phyloP scores from a whole-genome alignment of 2,797 vertebrate species.

The Squalus acanthias region DNA sequence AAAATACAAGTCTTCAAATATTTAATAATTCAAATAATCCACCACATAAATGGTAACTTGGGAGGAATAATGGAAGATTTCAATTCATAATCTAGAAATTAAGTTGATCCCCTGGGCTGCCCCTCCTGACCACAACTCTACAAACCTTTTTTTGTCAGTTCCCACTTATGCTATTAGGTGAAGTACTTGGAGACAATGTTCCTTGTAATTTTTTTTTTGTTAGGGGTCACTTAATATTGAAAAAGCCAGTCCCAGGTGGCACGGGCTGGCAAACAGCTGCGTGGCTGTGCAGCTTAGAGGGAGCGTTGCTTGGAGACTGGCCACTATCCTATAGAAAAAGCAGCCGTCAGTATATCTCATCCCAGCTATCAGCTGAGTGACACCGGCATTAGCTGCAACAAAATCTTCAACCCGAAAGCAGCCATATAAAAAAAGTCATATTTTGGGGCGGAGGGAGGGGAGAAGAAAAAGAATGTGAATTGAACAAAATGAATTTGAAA shows the following conservation, averaged over 20 bases:
- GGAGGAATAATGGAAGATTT: too few species aligned
- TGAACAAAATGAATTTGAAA: neutral
- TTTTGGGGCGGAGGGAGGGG: neutral
- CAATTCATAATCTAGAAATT: neutral
- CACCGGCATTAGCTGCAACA: neutral
- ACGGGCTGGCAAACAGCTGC: too few species aligned
- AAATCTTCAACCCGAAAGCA: neutral
- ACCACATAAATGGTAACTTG: neutral
- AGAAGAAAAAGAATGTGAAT: slow-evolving; percentile 4
- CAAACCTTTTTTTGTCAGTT: neutral
- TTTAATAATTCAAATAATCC: neutral
- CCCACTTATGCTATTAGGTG: neutral
- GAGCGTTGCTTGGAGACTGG: neutral
- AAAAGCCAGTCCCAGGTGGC: too few species aligned
- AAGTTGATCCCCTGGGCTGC: neutral
- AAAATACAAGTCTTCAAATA: neutral
- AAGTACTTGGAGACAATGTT: too few species aligned
- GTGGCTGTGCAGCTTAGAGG: too few species aligned
- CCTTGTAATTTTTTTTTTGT: too few species aligned
- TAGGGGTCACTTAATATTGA: too few species aligned
- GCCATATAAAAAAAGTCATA: neutral
- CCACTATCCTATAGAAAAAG: neutral
- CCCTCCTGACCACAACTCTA: neutral
- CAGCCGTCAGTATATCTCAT: neutral
- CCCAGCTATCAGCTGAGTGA: neutral